Conservation (phyloP, 2,888 invertebrate genomes). For the Campoplex nolae region DNA sequence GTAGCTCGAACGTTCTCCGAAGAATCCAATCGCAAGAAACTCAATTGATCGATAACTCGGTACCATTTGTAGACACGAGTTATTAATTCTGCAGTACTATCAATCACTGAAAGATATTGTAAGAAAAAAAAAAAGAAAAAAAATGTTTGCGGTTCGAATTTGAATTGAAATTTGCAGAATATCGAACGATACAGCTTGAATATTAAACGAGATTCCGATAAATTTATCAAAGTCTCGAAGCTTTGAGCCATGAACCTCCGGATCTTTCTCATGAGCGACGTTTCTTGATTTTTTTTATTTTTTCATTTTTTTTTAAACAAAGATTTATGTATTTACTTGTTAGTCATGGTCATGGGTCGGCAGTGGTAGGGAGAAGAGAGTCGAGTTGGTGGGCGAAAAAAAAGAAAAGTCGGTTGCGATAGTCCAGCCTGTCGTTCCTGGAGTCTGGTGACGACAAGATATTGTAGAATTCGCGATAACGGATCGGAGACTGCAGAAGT, state of each 20-base stretch:
- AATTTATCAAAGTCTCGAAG: background rate
- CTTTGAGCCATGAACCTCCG: background rate
- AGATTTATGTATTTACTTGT: slow-evolving; percentile 9
- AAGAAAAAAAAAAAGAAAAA: too few relatives aligned
- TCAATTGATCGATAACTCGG: background rate
- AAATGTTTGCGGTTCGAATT: background rate
- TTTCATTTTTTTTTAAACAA: background rate
- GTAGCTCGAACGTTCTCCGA: background rate
- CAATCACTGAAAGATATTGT: background rate
- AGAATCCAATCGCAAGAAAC: background rate
- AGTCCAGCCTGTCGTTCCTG: background rate
- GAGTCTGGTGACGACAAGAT: slow-evolving; percentile 12
- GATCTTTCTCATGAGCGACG: background rate
- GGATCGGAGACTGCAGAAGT: slow-evolving; percentile 44
- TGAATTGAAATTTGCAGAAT: background rate
- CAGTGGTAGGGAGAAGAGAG: background rate
- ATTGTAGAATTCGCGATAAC: slow-evolving; percentile 8
- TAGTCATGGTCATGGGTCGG: background rate
- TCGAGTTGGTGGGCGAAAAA: background rate
- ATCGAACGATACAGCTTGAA: background rate
- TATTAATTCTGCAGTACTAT: background rate
- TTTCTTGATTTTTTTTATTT: background rate
- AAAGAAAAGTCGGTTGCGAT: background rate
- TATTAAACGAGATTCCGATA: background rate
- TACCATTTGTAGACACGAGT: background rate